phyloP scores from a whole-genome alignment of 2,797 vertebrate species.

The Malurus leucopterus region DNA sequence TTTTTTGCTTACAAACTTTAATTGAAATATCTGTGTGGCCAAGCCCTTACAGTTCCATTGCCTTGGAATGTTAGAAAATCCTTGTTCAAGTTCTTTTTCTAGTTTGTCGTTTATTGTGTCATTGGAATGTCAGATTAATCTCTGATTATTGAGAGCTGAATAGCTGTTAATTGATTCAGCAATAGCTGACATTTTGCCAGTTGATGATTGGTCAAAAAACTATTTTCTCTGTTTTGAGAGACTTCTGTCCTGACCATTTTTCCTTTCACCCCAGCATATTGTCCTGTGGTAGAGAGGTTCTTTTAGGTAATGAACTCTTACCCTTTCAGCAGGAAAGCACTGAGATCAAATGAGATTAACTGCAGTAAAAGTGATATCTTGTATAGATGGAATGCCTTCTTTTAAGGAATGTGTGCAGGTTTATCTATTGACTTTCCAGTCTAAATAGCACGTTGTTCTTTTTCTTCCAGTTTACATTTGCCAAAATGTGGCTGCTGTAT shows the following conservation, averaged over 20 bases:
- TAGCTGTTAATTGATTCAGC: not conserved
- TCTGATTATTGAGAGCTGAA: not conserved
- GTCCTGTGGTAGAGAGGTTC: not conserved
- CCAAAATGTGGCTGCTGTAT: slow-evolving; percentile 95
- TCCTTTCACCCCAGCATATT: not conserved
- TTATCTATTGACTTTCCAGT: not conserved
- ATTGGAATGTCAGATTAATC: not conserved
- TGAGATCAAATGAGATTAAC: not conserved
- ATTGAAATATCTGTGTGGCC: fast-evolving
- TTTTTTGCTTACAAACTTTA: not conserved
- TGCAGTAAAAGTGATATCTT: not conserved
- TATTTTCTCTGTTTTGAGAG: not conserved
- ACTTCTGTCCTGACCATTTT: not conserved
- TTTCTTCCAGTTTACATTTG: slow-evolving; percentile 90
- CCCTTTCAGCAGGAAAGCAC: not conserved
- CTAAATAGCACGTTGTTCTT: not conserved
- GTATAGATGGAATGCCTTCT: not conserved
- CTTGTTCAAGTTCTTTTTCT: not conserved
- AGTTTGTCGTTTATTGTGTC: not conserved
- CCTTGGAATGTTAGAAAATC: not conserved
- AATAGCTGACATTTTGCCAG: not conserved
- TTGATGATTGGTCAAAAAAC: not conserved
- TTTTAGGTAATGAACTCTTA: not conserved
- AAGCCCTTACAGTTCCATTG: not conserved
- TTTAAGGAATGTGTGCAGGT: fast-evolving